Percentiles rank a stretch among this genome's conserved stretches.
Conservation (phyloP, 2,888 invertebrate species). For the Lepidocyrtinus sp. region DNA sequence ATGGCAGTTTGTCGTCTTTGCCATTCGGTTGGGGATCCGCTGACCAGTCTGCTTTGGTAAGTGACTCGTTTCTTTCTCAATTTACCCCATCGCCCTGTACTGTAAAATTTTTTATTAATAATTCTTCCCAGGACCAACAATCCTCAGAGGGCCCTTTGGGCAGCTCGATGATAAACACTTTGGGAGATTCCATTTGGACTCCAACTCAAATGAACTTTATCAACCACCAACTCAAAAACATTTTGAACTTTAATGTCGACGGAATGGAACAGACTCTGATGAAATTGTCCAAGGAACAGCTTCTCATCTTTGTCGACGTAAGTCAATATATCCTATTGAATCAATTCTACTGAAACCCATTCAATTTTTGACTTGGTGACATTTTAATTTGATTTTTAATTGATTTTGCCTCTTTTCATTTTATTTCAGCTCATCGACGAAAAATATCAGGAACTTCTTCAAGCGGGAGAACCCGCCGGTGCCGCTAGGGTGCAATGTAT, state of each 20-base stretch:
- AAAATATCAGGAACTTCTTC: constrained; percentile 34
- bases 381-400: too few relatives aligned
- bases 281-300: constrained; percentile 20
- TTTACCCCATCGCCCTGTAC: neutral
- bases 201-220: constrained; percentile 35
- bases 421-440: constrained; percentile 52
- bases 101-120: neutral
- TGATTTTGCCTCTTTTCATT: too few relatives aligned
- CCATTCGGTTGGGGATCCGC: neutral
- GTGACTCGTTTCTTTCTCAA: neutral
- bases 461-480: constrained; percentile 20
- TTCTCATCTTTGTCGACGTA: constrained; percentile 43
- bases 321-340: too few relatives aligned
- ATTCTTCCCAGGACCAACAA: neutral
- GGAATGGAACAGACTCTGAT: constrained; percentile 30
- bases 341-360: too few relatives aligned
- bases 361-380: too few relatives aligned
- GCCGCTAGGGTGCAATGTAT: constrained; percentile 36
- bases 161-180: constrained; percentile 38
- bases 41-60: neutral
- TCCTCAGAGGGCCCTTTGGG: constrained; percentile 33
- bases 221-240: neutral
- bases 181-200: constrained; percentile 50
- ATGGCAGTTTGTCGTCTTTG: neutral
- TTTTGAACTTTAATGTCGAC: too few relatives aligned